Conservation (phyloP, 2,113 vertebrate genomes). For the Forbesichthys papilliferus region DNA sequence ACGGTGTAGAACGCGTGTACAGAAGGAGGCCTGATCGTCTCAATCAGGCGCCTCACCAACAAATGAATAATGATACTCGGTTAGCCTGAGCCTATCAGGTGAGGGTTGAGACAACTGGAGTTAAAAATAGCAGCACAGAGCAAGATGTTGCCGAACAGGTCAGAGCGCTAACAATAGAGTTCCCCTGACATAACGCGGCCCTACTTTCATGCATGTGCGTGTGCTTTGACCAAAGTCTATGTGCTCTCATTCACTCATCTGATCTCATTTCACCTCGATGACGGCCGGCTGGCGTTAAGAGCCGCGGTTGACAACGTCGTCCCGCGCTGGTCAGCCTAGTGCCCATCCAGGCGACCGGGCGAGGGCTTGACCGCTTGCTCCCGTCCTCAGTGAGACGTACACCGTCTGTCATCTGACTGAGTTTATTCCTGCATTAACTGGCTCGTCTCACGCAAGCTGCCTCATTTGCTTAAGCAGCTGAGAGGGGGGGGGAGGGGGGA, state of each 20-base stretch:
- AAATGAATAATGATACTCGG: neutral
- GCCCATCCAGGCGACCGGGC: conserved; percentile 2
- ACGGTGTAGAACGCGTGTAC: no score
- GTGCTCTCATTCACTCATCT: neutral
- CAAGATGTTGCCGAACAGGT: neutral
- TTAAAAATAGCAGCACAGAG: conserved; percentile 28
- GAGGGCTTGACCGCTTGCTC: conserved; percentile 21
- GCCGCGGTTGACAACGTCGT: conserved; percentile 12
- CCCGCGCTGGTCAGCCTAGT: neutral
- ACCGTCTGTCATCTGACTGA: conserved; percentile 2
- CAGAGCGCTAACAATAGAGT: conserved; percentile 28
- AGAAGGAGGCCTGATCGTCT: neutral
- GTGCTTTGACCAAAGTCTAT: neutral
- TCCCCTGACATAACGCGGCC: neutral
- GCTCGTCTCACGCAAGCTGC: conserved; percentile 50
- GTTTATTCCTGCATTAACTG: conserved; percentile 47
- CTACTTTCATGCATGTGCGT: no score
- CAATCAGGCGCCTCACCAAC: neutral
- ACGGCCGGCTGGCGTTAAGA: neutral
- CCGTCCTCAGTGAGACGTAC: conserved; percentile 46
- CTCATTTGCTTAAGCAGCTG: no score
- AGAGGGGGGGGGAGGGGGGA: no score
- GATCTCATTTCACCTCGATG: neutral
- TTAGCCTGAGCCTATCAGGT: conserved; percentile 15
- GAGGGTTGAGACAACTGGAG: conserved; percentile 19